Evolutionary conservation across 2,113 vertebrate genomes (phyloP), one percentile per base, ranked within the genome.

Genomic region (Oreotrochilus melanogaster): DNA sequence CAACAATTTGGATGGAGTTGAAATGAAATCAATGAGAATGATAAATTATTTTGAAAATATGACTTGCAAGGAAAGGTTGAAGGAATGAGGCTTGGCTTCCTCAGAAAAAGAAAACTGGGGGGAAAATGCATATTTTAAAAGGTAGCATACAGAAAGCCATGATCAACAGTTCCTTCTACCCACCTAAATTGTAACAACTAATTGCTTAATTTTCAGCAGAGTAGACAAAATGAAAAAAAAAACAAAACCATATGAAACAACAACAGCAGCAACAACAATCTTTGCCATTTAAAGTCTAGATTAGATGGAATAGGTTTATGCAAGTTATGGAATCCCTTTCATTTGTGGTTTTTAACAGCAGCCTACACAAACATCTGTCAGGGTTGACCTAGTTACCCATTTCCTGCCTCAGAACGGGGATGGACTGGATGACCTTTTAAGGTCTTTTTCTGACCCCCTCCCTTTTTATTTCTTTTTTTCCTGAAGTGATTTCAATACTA

Each of bases 341-440:
- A 84, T 90, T 92, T 96, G 86, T 86, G 76, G 15, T 71, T 96
- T 96, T 93, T 86, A 92, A 88, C 60, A 92, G 83, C 83, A 95
- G 82, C 88, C 91, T 90, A 78, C 69, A 92, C 64, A 97, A 96
- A 94, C 95, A 94, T 96, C 88, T 94, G 67, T 73, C 82, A 86
- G 67, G 64, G 72, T 70, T 93, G 94, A 94, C 94, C 95, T 94
- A 97, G 78, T 97, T 95, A 93, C 82, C 90, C 94, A 88, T 79
- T 95, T 97, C 90, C 94, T 90, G 86, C 78, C 70, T 86, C 78
- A 83, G 88, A 90, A 92, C 22, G 82, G 71, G 82, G 78, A 79
- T 35, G 71, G 64, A 84, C 83, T 86, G 56, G 58, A 78, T 83
- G 78, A 83, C 82, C 66, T 89, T 90, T 89, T 74, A 89, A 74